Base-by-base conservation (phyloP, 2,888 invertebrate genomes). In the Rambutsinella grinnellia region DNA sequence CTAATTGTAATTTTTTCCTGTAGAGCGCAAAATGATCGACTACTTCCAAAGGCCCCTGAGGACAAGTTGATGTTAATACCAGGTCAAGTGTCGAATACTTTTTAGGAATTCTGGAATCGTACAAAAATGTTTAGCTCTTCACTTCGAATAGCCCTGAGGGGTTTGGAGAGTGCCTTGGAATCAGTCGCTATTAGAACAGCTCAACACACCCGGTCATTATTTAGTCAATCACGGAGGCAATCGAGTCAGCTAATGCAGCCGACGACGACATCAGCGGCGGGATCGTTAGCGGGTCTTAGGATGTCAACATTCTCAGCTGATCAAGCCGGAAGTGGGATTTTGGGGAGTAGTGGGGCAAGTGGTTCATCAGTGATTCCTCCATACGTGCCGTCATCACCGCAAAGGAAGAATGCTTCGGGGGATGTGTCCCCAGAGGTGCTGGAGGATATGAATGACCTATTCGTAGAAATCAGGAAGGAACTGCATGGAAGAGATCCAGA, bases 361-460 rank as follows among this genome's bases (percentile, higher is more conserved):
- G 26, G 36, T 2, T 27, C 68, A 3, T 66, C 75, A 19, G 57
- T 68, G 26, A 63, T 68, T 68, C 62, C 75, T 36, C 60, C 60
- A 21, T 74, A 74, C 44, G 74, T 74, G 57, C 74, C 74, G 21
- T 58, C 57, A 15, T 65, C 65, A 26, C 65, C 72, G 10, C 57
- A 72, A 3, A 66, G 74, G 61, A 60, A 60, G n/a, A 60, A 28
- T 58, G 65, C 51, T 36, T 51, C 58, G 24, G 49, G 51, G 21
- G 74, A 74, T 10, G 74, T 74, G 94, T 95, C 74, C n/a, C 74
- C 74, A 3, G 74, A 74, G 61, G 53, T 74, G n/a, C 28, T 58
- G 85, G 93, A 94, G 85, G 96, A 97, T 86, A 91, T 97, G 80
- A 93, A 93, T 86, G 92, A 93, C 84, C 91, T 96, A 85, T 95